phyloP scores from a whole-genome alignment of 2,888 invertebrate genomes.

The Heteromyza rotundicornis region DNA sequence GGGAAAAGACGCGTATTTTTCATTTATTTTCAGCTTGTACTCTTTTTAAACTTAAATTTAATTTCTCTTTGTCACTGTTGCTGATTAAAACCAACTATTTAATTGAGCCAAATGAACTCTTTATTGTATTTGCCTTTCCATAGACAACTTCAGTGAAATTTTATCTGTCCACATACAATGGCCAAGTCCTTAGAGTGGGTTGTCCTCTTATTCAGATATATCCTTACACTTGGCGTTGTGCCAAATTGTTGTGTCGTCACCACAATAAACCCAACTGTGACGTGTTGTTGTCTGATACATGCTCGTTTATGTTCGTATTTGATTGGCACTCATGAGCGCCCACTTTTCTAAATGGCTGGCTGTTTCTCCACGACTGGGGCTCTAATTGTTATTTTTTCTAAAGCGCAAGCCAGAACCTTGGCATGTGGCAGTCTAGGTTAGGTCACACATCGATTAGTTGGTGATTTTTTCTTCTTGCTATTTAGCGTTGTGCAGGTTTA shows the following conservation, averaged over 20 bases:
- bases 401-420: not conserved
- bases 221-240: too few species aligned
- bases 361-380: not conserved
- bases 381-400: not conserved
- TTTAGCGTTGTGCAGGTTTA: too few species aligned
- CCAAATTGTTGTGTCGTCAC: not conserved
- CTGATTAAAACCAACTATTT: too few species aligned
- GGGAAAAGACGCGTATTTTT: not conserved
- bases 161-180: too few species aligned
- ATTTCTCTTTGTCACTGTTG: too few species aligned
- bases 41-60: too few species aligned
- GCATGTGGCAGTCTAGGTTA: not conserved
- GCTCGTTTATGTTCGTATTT: not conserved
- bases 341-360: not conserved
- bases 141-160: too few species aligned
- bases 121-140: too few species aligned
- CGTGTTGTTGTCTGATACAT: not conserved
- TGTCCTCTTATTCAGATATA: too few species aligned
- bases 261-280: slow-evolving; percentile 1
- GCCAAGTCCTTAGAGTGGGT: not conserved
- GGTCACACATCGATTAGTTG: slow-evolving; percentile 1
- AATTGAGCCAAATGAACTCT: too few species aligned
- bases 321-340: not conserved
- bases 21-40: too few species aligned
- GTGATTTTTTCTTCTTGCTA: not conserved